Base-by-base conservation (phyloP, 2,888 invertebrate genomes). In the Venusia cambrica region DNA sequence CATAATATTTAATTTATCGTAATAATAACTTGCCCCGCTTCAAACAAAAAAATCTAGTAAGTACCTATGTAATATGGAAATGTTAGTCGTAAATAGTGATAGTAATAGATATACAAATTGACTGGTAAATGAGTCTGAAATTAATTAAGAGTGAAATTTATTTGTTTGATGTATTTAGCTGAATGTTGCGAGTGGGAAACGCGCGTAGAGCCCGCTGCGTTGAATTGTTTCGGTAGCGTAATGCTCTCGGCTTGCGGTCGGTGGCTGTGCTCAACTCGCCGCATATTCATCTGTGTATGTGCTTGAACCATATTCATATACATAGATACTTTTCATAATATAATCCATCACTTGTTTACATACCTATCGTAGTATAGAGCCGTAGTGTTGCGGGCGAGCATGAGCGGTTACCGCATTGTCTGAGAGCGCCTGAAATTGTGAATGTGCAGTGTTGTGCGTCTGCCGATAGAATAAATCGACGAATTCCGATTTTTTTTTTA, bases 71-170 rank as follows among this genome's bases (percentile, higher is more conserved):
- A 50, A 48, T 50, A 57, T 56, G 55, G 51, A 54, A 48, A 54
- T 61, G 61, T 68, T 62, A 48, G 57, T 43, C 67, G 69, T 57
- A 57, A 56, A 62, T 62, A 71, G 78, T 71, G 31, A 74, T 71
- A 73, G 73, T 58, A 55, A 57, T 67, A 57, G 59, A 59, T 57
- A 59, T 59, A 57, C 56, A 56, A 45, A 54, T 63, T 59, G 73
- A 73, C 71, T 73, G 69, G 66, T 63, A 58, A 57, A 65, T 66
- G 72, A 77, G 77, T 79, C 76, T 77, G 75, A 81, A 70, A 58
- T 75, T 67, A 66, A 66, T 62, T 70, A 66, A 66, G 61, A 56
- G 51, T 56, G 71, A 71, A 73, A 74, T 71, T 76, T 71, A 56
- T 74, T n/a, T 76, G 78, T 78, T 78, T 77, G 76, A 73, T 74